Percentiles rank a stretch among this genome's conserved stretches.
Evolutionary conservation across 2,888 invertebrate species (phyloP).

Genomic region (Drosophila cyrtoloma): DNA sequence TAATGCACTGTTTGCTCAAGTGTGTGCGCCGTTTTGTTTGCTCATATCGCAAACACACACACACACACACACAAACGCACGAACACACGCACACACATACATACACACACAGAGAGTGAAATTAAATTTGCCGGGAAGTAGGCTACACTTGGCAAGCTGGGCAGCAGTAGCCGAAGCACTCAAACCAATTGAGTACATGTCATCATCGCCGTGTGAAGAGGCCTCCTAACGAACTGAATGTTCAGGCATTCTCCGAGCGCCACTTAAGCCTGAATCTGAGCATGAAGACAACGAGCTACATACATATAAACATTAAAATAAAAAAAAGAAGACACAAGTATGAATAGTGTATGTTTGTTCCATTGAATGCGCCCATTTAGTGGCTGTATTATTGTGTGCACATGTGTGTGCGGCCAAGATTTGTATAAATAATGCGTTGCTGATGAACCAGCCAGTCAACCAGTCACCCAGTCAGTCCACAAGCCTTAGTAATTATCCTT

Average conservation of each 20-base stretch:
- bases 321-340: not conserved
- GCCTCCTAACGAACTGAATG: conserved; percentile 39
- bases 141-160: conserved; percentile 58
- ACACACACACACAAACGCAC: conserved; percentile 11
- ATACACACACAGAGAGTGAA: conserved; percentile 19
- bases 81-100: conserved; percentile 1
- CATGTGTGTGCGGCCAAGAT: conserved; percentile 49
- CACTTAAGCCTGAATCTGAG: conserved; percentile 33
- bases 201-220: conserved; percentile 54
- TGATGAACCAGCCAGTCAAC: conserved; percentile 58
- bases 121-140: conserved; percentile 71
- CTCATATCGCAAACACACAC: conserved; percentile 18
- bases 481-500: conserved; percentile 49
- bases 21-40: conserved; percentile 59
- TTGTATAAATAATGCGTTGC: conserved; percentile 70
- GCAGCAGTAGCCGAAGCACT: conserved; percentile 40
- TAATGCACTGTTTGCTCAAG: conserved; percentile 68
- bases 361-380: conserved; percentile 68
- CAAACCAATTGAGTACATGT: conserved; percentile 63
- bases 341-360: not conserved
- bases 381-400: conserved; percentile 14
- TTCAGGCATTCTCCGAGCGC: conserved; percentile 21
- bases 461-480: conserved; percentile 10
- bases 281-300: not conserved
- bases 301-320: conserved; percentile 1